Percentiles rank a stretch among this genome's conserved stretches.
phyloP scores from a whole-genome alignment of 2,113 vertebrate species.

The Raphicerus campestris region DNA sequence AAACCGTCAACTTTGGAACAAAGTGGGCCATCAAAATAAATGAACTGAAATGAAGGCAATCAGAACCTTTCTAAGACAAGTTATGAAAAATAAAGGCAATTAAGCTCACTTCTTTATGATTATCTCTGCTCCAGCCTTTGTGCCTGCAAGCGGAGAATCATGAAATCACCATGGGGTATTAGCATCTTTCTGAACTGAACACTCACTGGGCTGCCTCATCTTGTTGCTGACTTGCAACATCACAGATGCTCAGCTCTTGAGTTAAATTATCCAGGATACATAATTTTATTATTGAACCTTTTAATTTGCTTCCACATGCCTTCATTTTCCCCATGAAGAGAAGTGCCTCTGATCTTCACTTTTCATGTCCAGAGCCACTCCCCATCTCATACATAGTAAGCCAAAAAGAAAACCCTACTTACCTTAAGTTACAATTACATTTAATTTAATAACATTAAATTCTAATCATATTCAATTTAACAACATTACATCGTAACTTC shows the following conservation, averaged over 20 bases:
- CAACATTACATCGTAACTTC: not conserved
- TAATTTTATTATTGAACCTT: not conserved
- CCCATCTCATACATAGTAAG: not conserved
- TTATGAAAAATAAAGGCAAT: not conserved
- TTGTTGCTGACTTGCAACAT: not conserved
- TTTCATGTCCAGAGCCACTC: not conserved
- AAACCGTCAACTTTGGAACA: not conserved
- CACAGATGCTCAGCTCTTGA: not conserved
- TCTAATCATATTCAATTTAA: not conserved
- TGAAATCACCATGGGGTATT: not conserved
- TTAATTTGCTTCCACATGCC: not conserved
- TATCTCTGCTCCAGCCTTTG: not conserved
- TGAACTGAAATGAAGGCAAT: not conserved
- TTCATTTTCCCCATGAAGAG: conserved; percentile 1
- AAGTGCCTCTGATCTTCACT: not conserved
- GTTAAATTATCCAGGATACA: conserved; percentile 7
- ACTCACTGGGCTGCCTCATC: not conserved
- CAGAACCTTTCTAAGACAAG: not conserved
- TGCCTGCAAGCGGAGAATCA: not conserved
- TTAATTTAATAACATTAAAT: not conserved
- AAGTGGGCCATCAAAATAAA: not conserved
- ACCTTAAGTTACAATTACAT: not conserved
- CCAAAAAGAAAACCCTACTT: not conserved
- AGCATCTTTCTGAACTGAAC: not conserved
- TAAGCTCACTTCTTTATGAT: not conserved